Evolutionary conservation across 2,888 invertebrate species (phyloP).

Genomic region (Hyles lineata): DNA sequence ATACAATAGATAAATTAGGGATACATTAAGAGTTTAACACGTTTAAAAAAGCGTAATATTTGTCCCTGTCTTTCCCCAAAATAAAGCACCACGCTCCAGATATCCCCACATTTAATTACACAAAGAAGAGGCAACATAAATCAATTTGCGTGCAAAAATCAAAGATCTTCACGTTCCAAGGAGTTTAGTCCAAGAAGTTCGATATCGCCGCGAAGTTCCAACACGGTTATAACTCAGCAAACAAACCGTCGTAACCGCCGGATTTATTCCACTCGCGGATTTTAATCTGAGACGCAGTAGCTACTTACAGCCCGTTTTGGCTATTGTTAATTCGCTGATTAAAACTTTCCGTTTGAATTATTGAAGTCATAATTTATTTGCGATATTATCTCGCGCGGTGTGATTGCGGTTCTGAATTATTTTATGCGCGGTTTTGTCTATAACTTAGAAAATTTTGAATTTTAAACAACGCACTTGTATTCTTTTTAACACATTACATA

Average conservation of each 20-base stretch:
- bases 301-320: constrained; percentile 26
- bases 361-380: constrained; percentile 32
- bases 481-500: no score
- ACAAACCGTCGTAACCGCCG: constrained; percentile 61
- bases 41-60: no score
- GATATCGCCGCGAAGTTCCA: constrained; percentile 47
- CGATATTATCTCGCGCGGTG: constrained; percentile 29
- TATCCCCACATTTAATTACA: background rate
- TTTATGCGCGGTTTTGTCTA: constrained; percentile 5
- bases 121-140: constrained; percentile 22
- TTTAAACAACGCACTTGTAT: no score
- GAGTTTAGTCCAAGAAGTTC: constrained; percentile 41
- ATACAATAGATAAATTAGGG: no score
- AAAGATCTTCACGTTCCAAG: constrained; percentile 29
- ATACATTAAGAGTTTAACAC: no score
- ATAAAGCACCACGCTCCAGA: background rate
- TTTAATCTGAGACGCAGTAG: constrained; percentile 50
- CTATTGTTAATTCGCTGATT: constrained; percentile 37
- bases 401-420: constrained; percentile 17
- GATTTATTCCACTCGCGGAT: constrained; percentile 70
- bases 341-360: constrained; percentile 40
- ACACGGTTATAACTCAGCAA: constrained; percentile 65
- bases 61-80: background rate
- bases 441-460: constrained; percentile 6
- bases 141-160: constrained; percentile 25